A percentile compares a stretch with the other conserved stretches of the same genome.
Evolutionary conservation across 2,888 invertebrate species (phyloP).

Genomic region (Ophioninae sp.): DNA sequence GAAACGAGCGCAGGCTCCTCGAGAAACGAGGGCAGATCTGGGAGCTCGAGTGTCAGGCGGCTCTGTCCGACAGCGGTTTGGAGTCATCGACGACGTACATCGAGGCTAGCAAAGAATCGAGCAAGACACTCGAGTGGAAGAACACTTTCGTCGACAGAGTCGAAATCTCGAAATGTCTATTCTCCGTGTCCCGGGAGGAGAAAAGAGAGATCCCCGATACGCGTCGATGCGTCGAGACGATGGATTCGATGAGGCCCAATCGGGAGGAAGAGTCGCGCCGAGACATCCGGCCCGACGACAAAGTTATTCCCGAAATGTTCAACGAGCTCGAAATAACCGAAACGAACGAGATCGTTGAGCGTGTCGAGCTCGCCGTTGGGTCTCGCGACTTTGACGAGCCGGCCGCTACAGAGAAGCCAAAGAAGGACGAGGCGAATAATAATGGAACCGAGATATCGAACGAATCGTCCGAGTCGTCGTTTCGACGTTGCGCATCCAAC

Average conservation of each 20-base stretch:
- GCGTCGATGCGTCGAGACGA: background rate
- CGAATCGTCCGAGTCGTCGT: slow-evolving; percentile 15
- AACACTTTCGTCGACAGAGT: slow-evolving; percentile 41
- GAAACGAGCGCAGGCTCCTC: background rate
- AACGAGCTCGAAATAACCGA: background rate
- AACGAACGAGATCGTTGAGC: slow-evolving; percentile 43
- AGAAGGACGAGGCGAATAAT: background rate
- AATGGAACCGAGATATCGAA: background rate
- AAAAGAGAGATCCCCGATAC: background rate
- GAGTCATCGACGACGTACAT: slow-evolving; percentile 64
- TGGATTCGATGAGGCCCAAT: background rate
- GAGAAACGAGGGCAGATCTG: slow-evolving; percentile 53
- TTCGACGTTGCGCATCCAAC: slow-evolving; percentile 34
- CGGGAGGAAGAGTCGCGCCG: background rate
- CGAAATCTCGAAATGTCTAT: slow-evolving; percentile 3
- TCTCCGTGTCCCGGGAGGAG: background rate
- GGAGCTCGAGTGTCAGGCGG: slow-evolving; percentile 62
- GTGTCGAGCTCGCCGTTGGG: slow-evolving; percentile 43
- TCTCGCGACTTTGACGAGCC: background rate
- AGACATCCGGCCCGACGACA: background rate
- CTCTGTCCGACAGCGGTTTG: slow-evolving; percentile 64
- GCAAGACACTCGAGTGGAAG: slow-evolving; percentile 55
- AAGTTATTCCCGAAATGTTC: background rate
- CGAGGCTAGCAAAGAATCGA: slow-evolving; percentile 61
- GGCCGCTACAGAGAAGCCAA: background rate